Percentiles rank a stretch among this genome's conserved stretches.
These are phyloP conservation scores for Pomacea maculata DNA, from an alignment of 1,140 invertebrate genomes.

Conservation along the genomic window DNA sequence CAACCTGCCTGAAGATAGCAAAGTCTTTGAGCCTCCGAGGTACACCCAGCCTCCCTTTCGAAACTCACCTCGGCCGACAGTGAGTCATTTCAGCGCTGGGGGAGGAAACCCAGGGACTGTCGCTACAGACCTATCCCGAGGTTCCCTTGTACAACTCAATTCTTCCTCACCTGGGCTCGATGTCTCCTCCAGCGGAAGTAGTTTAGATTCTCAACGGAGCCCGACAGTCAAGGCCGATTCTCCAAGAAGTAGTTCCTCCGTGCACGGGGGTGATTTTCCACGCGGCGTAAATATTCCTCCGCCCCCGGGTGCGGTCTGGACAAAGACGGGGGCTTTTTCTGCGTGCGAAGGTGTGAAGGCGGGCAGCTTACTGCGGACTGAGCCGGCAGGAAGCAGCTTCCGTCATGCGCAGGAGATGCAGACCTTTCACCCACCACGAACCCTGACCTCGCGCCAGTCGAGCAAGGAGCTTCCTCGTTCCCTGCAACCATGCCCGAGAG, in stretches of 20 bases:
- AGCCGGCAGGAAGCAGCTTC: conserved; percentile 7
- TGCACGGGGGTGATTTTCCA: neutral
- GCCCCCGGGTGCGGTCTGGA: neutral
- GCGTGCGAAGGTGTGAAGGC: neutral
- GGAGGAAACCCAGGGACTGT: too few species aligned
- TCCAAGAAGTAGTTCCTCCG: neutral
- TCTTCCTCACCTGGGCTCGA: too few species aligned
- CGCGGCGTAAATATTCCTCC: neutral
- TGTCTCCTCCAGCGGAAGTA: too few species aligned
- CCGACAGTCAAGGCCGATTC: neutral
- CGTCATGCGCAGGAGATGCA: conserved; percentile 14
- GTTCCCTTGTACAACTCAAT: too few species aligned
- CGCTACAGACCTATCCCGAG: too few species aligned
- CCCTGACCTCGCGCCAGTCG: neutral
- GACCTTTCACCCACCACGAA: conserved; percentile 5
- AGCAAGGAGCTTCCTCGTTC: neutral
- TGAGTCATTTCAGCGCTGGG: too few species aligned
- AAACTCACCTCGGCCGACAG: neutral
- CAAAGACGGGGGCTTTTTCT: neutral
- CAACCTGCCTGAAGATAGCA: too few species aligned
- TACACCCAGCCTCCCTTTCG: conserved; percentile 15
- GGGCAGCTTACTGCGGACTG: neutral
- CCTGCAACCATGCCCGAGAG: neutral
- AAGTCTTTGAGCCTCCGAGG: neutral
- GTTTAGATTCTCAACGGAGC: too few species aligned